These are phyloP conservation scores for Pelobates cultripes DNA, from an alignment of 2,797 vertebrate genomes.

Conservation along the genomic window DNA sequence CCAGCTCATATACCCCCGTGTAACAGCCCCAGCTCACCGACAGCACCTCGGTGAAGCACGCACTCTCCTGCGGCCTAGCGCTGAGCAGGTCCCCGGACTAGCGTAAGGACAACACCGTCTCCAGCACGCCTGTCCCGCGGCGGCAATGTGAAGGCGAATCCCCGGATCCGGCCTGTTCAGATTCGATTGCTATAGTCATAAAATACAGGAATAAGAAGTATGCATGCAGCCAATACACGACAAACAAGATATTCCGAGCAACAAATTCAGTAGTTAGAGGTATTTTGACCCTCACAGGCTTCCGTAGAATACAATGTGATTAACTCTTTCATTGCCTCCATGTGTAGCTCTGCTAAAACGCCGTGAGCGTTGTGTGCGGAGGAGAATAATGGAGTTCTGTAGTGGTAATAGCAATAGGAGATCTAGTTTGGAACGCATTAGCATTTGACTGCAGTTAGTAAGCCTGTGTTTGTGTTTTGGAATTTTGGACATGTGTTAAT, in stretches of 20 bases:
- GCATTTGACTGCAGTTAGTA: too few relatives aligned
- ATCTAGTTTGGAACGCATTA: too few relatives aligned
- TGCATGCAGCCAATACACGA: not conserved
- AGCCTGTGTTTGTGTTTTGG: too few relatives aligned
- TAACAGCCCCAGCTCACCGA: too few relatives aligned
- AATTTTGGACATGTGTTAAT: too few relatives aligned
- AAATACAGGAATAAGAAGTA: not conserved
- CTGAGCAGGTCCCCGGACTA: not conserved
- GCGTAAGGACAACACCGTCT: not conserved
- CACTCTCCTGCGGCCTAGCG: not conserved
- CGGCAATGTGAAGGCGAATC: not conserved
- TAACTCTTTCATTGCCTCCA: not conserved
- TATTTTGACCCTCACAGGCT: not conserved
- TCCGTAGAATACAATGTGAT: not conserved
- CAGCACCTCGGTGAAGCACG: too few relatives aligned
- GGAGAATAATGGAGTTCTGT: too few relatives aligned
- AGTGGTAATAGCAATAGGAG: too few relatives aligned
- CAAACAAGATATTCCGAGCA: not conserved
- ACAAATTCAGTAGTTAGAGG: not conserved
- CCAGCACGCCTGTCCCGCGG: not conserved
- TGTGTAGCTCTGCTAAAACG: too few relatives aligned
- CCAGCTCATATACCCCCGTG: too few relatives aligned
- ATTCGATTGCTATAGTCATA: not conserved
- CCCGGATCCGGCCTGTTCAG: not conserved
- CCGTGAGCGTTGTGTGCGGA: too few relatives aligned